phyloP scores from a whole-genome alignment of 2,888 invertebrate genomes.

The Caenorhabditis plicata region DNA sequence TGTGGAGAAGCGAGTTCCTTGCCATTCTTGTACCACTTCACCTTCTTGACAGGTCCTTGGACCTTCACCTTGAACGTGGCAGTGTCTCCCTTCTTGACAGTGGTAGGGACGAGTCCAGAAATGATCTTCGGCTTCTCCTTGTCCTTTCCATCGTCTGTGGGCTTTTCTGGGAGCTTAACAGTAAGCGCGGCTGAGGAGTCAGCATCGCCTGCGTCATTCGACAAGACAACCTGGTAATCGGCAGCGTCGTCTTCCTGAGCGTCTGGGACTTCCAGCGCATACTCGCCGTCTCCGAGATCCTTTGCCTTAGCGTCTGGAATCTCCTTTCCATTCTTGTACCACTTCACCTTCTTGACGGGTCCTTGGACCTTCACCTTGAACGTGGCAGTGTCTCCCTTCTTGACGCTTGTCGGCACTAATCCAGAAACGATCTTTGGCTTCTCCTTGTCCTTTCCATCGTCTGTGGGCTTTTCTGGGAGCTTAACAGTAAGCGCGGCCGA shows the following conservation, averaged over 20 bases:
- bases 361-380: constrained; percentile 75
- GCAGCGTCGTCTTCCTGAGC: constrained; percentile 50
- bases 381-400: constrained; percentile 81
- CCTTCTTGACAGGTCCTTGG: constrained; percentile 79
- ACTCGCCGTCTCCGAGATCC: constrained; percentile 47
- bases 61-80: constrained; percentile 72
- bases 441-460: constrained; percentile 26
- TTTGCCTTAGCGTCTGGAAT: constrained; percentile 60
- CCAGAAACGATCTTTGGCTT: constrained; percentile 73
- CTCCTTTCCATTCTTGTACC: constrained; percentile 66
- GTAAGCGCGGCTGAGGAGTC: constrained; percentile 56
- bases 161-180: constrained; percentile 47
- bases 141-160: constrained; percentile 65
- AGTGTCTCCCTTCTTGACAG: constrained; percentile 81
- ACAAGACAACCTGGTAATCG: constrained; percentile 51
- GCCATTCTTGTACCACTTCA: constrained; percentile 76
- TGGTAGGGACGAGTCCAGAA: constrained; percentile 74
- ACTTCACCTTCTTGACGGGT: constrained; percentile 78
- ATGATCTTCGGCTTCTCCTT: constrained; percentile 58
- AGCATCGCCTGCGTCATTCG: constrained; percentile 61
- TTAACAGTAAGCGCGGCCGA: constrained; percentile 50
- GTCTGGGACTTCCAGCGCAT: constrained; percentile 49
- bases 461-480: constrained; percentile 31
- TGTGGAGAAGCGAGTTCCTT: constrained; percentile 63
- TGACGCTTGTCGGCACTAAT: constrained; percentile 73